Conservation (phyloP, 2,113 vertebrate species). For the Gracilinanus agilis region DNA sequence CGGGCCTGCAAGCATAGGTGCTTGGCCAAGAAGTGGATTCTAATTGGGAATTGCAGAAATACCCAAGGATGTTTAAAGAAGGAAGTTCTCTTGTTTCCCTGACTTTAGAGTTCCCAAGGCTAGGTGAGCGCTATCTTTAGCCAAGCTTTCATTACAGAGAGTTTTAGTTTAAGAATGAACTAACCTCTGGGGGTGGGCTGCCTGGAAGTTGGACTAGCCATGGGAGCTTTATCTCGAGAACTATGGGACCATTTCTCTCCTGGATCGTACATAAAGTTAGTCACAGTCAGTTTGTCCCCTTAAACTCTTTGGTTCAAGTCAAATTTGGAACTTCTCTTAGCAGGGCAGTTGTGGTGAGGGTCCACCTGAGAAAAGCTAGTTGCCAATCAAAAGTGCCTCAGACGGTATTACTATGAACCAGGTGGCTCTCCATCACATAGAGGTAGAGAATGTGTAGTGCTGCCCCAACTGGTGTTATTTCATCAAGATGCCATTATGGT, state of each 20-base stretch:
- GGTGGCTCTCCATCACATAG: background rate
- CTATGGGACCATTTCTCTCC: slow-evolving; percentile 10
- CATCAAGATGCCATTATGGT: background rate
- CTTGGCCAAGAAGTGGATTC: background rate
- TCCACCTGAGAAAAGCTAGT: background rate
- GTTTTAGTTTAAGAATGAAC: background rate
- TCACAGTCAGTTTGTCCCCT: background rate
- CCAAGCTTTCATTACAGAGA: slow-evolving; percentile 10
- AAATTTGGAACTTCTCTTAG: slow-evolving; percentile 38
- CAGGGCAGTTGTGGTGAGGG: background rate
- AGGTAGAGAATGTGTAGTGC: background rate
- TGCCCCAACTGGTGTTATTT: background rate
- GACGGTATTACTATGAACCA: background rate
- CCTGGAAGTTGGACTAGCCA: background rate
- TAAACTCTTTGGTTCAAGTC: slow-evolving; percentile 42
- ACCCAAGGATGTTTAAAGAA: slow-evolving; percentile 32
- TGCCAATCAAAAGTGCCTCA: background rate
- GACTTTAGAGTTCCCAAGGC: slow-evolving; percentile 14
- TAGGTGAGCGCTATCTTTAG: slow-evolving; percentile 24
- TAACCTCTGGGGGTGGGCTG: background rate
- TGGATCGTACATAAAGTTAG: background rate
- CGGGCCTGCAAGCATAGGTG: background rate
- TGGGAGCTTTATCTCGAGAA: slow-evolving; percentile 18
- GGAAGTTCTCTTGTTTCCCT: background rate
- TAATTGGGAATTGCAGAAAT: slow-evolving; percentile 40